Evolutionary conservation across 2,113 vertebrate species (phyloP), one percentile per base, ranked within the genome.

Genomic region (Corydoras sp.): DNA sequence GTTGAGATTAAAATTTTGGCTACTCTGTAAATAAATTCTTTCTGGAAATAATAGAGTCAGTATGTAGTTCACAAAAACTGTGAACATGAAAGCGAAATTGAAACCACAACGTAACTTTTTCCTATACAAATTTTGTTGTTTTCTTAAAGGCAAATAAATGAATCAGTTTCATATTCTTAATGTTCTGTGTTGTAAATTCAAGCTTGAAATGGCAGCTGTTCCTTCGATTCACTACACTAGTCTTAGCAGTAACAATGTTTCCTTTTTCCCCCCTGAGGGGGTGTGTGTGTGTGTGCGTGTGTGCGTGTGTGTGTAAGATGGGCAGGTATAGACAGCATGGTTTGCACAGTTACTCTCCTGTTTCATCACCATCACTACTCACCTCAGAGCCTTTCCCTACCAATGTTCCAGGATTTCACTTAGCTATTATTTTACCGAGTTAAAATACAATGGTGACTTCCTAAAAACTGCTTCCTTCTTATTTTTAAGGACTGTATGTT

Each of bases 311-410:
- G 69, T 68, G 11, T 68, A 58, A 53, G 56, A 48, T 35, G 63
- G 35, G 48, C 30, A 69, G 61, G 64, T 66, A 55, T 55, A 71
- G 50, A 31, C 56, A 71, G 53, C 18, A 53, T 58, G 54, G 13
- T 56, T 56, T 8, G 43, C 50, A 65, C 30, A n/a, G 18, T 76
- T 79, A 69, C 65, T n/a, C 63, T 65, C 61, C 35, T 58, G 61
- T 75, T 71, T 79, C 77, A 79, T 69, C 77, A 75, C 29, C 58
- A 72, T 10, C 32, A 68, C 31, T 62, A 31, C 59, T 31, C 5
- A 9, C 43, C 55, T 59, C 64, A 3, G 0, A 61, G 6, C 72
- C 58, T 66, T 43, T 30, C 48, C 3, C 31, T n/a, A 29, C 32
- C 65, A 68, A 49, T 65, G 35, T 53, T 54, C 50, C 3, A 55